These are phyloP conservation scores for Dendroctonus valens DNA, from an alignment of 1,140 invertebrate genomes.

Conservation along the genomic window DNA sequence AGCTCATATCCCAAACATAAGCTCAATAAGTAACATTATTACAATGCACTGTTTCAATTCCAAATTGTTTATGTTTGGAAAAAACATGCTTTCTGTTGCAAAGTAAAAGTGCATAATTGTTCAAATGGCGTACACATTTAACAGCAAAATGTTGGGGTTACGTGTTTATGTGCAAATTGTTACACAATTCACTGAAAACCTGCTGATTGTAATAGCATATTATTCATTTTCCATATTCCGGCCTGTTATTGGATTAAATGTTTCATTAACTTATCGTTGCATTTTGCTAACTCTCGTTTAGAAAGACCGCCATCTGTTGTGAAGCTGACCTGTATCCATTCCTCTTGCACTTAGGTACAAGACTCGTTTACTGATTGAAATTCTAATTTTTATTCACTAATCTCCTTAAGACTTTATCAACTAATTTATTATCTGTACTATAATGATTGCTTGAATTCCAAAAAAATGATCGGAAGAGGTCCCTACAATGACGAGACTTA, in stretches of 20 bases:
- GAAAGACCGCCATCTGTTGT: too few species aligned
- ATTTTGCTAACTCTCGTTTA: too few species aligned
- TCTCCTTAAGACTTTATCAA: neutral
- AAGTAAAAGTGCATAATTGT: too few species aligned
- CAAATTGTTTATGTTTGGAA: too few species aligned
- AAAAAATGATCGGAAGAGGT: neutral
- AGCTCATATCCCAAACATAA: too few species aligned
- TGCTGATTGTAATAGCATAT: constrained; percentile 1
- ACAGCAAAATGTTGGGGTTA: neutral
- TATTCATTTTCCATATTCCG: neutral
- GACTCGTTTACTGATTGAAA: neutral
- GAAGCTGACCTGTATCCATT: too few species aligned
- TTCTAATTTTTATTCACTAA: neutral
- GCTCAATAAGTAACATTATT: too few species aligned
- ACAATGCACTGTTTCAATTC: too few species aligned
- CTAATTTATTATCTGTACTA: neutral
- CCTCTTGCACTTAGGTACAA: neutral
- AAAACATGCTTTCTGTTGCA: too few species aligned
- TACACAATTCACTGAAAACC: neutral
- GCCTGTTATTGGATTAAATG: neutral
- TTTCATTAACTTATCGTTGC: constrained; percentile 2
- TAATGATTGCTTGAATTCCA: neutral
- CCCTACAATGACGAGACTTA: constrained; percentile 4
- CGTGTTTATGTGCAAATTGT: neutral
- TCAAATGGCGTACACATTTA: too few species aligned